phyloP scores from a whole-genome alignment of 2,888 invertebrate genomes.

The Drosophila nr. fundita region DNA sequence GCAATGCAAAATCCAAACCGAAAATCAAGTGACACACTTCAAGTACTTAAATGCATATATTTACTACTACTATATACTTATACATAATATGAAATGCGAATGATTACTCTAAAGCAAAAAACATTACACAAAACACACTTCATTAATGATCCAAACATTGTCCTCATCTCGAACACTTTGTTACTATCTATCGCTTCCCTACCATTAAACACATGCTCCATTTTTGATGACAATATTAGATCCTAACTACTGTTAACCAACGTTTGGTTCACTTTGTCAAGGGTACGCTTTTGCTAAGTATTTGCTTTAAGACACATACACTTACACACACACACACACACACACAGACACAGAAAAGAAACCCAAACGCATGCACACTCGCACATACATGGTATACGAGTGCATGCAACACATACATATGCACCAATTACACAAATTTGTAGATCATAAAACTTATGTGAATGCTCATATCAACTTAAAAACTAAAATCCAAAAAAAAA shows the following conservation, averaged over 20 bases:
- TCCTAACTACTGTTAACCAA: slow-evolving; percentile 56
- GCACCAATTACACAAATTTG: slow-evolving; percentile 22
- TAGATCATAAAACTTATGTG: slow-evolving; percentile 63
- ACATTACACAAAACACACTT: neutral
- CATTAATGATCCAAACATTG: slow-evolving; percentile 6
- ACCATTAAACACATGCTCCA: slow-evolving; percentile 42
- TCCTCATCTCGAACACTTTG: slow-evolving; percentile 9
- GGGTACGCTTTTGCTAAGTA: slow-evolving; percentile 44
- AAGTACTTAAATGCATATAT: slow-evolving; percentile 40
- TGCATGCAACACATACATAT: slow-evolving; percentile 12
- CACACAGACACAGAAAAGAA: neutral
- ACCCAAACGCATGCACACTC: slow-evolving; percentile 17
- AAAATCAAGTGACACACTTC: slow-evolving; percentile 28
- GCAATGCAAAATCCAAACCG: slow-evolving; percentile 5
- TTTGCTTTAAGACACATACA: slow-evolving; percentile 24
- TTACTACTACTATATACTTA: slow-evolving; percentile 25
- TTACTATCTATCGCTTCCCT: slow-evolving; percentile 23
- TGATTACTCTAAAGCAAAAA: neutral
- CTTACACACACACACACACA: slow-evolving; percentile 15
- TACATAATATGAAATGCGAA: slow-evolving; percentile 22
- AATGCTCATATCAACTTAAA: slow-evolving; percentile 76
- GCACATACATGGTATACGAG: slow-evolving; percentile 8
- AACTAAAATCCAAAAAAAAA: slow-evolving; percentile 39
- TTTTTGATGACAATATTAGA: slow-evolving; percentile 78
- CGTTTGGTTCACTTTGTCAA: slow-evolving; percentile 40